Percentiles rank a stretch among this genome's conserved stretches.
Evolutionary conservation across 2,797 vertebrate genomes (phyloP).

Genomic region (Masticophis lateralis): DNA sequence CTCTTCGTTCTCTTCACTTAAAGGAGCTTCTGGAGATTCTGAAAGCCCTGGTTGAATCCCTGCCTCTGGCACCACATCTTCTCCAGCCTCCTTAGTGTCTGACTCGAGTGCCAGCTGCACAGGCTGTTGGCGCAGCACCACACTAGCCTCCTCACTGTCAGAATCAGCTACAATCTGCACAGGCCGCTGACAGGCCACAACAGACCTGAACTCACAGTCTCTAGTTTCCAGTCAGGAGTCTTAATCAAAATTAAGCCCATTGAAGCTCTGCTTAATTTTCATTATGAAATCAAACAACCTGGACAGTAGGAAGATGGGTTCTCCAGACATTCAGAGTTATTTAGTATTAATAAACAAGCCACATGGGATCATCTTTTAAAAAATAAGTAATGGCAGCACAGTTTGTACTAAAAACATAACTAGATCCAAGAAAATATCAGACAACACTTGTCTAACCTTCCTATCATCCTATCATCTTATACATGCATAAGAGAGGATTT

Average conservation of each 20-base stretch:
- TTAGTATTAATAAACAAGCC: background rate
- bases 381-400: background rate
- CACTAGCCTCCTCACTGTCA: too few relatives aligned
- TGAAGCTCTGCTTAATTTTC: background rate
- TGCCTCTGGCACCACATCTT: too few relatives aligned
- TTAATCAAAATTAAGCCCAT: background rate
- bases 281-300: background rate
- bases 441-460: background rate
- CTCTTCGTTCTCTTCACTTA: too few relatives aligned
- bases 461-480: background rate
- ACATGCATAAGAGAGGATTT: background rate
- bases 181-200: too few relatives aligned
- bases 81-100: too few relatives aligned
- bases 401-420: background rate
- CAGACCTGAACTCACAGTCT: background rate
- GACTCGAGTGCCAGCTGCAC: too few relatives aligned
- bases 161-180: too few relatives aligned
- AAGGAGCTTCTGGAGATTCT: too few relatives aligned
- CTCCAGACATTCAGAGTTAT: background rate
- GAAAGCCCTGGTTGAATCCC: too few relatives aligned
- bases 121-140: too few relatives aligned
- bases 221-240: background rate
- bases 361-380: background rate
- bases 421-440: background rate
- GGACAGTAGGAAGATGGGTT: background rate